These are phyloP conservation scores for Anoura caudifer DNA, from an alignment of 2,113 vertebrate species.

Conservation along the genomic window DNA sequence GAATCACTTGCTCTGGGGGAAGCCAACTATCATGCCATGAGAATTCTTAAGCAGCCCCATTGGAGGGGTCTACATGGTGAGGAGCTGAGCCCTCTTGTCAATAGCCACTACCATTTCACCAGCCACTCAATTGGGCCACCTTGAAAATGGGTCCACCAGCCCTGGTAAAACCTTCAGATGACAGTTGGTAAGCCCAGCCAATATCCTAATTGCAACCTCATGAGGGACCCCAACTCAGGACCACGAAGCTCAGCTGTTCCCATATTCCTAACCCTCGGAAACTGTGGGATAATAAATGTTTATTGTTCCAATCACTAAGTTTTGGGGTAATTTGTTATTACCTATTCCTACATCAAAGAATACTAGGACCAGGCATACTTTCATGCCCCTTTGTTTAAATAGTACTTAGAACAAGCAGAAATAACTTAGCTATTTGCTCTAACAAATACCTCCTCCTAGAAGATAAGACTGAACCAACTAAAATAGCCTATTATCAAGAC, in stretches of 20 bases:
- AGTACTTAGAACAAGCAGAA: conserved; percentile 19
- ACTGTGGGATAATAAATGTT: background rate
- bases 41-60: background rate
- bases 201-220: background rate
- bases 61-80: background rate
- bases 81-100: background rate
- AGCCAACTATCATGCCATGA: background rate
- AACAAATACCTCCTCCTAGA: conserved; percentile 29
- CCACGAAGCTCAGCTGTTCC: background rate
- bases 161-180: background rate
- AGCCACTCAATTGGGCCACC: background rate
- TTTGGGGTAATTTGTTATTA: conserved; percentile 24
- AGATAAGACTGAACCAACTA: conserved; percentile 21
- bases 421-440: background rate
- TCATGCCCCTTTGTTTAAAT: background rate
- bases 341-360: conserved; percentile 3
- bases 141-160: background rate
- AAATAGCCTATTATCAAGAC: conserved; percentile 8
- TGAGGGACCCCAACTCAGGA: background rate
- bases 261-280: background rate
- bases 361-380: background rate
- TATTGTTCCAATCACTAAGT: background rate
- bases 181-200: background rate
- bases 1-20: background rate
- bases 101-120: background rate